phyloP scores from a whole-genome alignment of 2,797 vertebrate species.

The Simalia tracyae region DNA sequence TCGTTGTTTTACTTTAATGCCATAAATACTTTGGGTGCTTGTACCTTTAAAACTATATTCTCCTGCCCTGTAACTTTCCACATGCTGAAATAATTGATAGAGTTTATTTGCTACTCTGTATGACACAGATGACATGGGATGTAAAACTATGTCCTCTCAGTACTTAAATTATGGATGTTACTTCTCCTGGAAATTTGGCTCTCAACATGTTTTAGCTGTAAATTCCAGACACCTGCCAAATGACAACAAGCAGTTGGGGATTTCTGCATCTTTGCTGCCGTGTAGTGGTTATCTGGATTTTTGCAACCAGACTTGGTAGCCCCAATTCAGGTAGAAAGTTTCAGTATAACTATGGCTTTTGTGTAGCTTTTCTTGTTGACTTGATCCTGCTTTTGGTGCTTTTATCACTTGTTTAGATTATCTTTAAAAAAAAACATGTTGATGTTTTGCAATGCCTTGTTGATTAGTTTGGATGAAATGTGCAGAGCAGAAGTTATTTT shows the following conservation, averaged over 20 bases:
- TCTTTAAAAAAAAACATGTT: neutral
- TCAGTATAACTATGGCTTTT: neutral
- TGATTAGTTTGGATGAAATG: neutral
- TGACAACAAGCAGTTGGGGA: neutral
- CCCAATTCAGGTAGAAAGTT: neutral
- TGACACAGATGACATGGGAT: neutral
- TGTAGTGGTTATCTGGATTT: neutral
- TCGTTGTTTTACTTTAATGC: neutral
- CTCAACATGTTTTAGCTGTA: neutral
- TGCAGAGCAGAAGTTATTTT: neutral
- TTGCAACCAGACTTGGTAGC: neutral
- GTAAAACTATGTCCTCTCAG: neutral
- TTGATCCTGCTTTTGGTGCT: neutral
- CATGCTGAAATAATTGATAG: neutral
- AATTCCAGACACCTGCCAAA: neutral
- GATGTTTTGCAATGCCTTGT: neutral
- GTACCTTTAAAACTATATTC: neutral
- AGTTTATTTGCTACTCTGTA: neutral
- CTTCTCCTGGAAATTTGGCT: neutral
- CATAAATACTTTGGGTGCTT: neutral
- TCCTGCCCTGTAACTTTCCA: neutral
- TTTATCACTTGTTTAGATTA: neutral
- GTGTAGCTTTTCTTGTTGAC: neutral
- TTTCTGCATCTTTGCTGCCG: neutral
- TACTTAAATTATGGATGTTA: neutral